Conservation (phyloP, 2,113 vertebrate genomes). For the Gobius niger region DNA sequence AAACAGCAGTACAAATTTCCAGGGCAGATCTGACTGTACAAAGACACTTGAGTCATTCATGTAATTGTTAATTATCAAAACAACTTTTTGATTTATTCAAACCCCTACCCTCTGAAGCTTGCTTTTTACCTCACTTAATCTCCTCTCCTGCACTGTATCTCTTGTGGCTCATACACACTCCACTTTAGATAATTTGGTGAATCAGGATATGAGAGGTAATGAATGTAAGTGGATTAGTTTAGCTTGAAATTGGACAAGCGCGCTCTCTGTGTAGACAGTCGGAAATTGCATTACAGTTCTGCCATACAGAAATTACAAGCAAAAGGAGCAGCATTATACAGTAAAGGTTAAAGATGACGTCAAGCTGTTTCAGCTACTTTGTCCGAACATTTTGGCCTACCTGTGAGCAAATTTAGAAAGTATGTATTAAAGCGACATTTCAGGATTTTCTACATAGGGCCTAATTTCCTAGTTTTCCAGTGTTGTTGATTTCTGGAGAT, state of each 20-base stretch:
- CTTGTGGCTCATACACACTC: constrained; percentile 22
- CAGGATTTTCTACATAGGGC: too few species aligned
- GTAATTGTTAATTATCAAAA: too few species aligned
- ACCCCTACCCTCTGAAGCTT: neutral
- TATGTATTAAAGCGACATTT: too few species aligned
- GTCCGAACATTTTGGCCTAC: too few species aligned
- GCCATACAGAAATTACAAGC: constrained; percentile 14
- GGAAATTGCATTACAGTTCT: constrained; percentile 32
- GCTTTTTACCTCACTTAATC: neutral
- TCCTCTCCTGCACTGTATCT: constrained; percentile 19
- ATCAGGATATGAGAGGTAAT: constrained; percentile 38
- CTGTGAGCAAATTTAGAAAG: too few species aligned
- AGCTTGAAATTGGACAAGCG: constrained; percentile 29
- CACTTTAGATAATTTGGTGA: constrained; percentile 37
- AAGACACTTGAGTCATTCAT: too few species aligned
- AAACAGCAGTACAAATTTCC: too few species aligned
- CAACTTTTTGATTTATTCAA: constrained; percentile 11
- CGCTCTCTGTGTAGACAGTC: constrained; percentile 23
- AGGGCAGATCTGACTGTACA: too few species aligned
- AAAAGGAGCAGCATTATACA: constrained; percentile 13
- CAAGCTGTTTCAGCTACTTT: too few species aligned
- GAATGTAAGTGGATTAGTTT: constrained; percentile 57
- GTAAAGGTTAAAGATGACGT: neutral
- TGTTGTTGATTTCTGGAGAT: too few species aligned
- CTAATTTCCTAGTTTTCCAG: too few species aligned